Evolutionary conservation across 2,888 invertebrate genomes (phyloP), one percentile per base, ranked within the genome.

Genomic region (Globia sparganii): DNA sequence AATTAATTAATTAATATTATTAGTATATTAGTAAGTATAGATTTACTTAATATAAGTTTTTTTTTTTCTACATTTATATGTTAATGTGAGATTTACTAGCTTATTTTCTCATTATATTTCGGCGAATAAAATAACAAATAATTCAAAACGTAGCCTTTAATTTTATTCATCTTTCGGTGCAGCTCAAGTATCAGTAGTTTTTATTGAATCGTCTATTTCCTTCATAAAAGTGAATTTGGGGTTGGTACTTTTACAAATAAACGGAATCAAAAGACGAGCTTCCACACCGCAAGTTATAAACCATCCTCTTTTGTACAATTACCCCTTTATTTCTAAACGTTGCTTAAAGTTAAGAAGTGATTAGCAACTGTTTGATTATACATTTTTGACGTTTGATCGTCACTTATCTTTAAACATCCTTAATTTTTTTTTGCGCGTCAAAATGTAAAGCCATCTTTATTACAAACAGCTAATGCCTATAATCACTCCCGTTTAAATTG

Each of bases 1-100:
- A n/a, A n/a, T n/a, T n/a, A n/a, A n/a, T n/a, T n/a, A n/a, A n/a
- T n/a, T n/a, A n/a, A n/a, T n/a, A n/a, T n/a, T n/a, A n/a, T n/a
- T n/a, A n/a, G n/a, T n/a, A n/a, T n/a, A n/a, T n/a, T n/a, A n/a
- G n/a, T n/a, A n/a, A n/a, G n/a, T n/a, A n/a, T n/a, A n/a, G n/a
- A 78, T 81, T 77, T 70, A 72, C 72, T 65, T 37, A 65, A 40
- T 65, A 40, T 65, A 21, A 34, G 37, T 62, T 58, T 37, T 76
- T 21, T 78, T 73, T 37, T 76, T 21, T 78, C 71, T 61, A 53
- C 64, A 74, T 62, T 75, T 49, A 65, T 49, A 64, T 59, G 59
- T 58, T 49, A 58, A 64, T 65, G 15, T 25, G n/a, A 53, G 46
- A 70, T 75, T 67, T n/a, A 56, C 15, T 65, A 64, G 43, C 2